phyloP scores from a whole-genome alignment of 2,797 vertebrate species.

The Mormyrops attenuatus region DNA sequence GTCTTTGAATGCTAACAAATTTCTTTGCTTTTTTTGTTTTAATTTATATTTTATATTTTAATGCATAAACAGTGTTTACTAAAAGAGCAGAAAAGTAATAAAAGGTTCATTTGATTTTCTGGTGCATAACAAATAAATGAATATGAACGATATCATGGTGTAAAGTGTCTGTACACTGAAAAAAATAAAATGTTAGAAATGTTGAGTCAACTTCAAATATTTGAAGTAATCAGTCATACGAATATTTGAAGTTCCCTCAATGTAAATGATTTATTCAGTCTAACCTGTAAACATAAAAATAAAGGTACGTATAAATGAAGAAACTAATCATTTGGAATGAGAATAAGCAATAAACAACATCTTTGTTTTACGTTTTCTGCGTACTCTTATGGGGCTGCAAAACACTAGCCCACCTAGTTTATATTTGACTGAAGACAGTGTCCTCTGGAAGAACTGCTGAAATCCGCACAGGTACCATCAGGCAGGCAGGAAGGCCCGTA shows the following conservation, averaged over 20 bases:
- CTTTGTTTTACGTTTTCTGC: neutral
- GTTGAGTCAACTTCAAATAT: neutral
- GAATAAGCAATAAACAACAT: neutral
- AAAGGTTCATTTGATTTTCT: neutral
- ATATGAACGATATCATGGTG: neutral
- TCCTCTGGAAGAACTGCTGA: neutral
- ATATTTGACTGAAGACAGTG: neutral
- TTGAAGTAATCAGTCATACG: neutral
- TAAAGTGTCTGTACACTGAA: neutral
- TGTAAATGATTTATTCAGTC: neutral
- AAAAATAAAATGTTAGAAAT: neutral
- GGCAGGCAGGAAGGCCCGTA: neutral
- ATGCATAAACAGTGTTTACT: neutral
- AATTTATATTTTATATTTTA: neutral
- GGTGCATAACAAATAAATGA: neutral
- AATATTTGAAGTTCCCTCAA: neutral
- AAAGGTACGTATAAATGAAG: neutral
- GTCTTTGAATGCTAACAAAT: neutral
- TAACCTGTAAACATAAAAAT: neutral
- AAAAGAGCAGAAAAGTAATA: neutral
- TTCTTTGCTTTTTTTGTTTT: neutral
- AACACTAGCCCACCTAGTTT: neutral
- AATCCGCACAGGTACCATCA: neutral
- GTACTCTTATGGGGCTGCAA: neutral
- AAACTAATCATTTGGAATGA: neutral